Evolutionary conservation across 2,888 invertebrate genomes (phyloP), one percentile per base, ranked within the genome.

Genomic region (Lasiommata megera): DNA sequence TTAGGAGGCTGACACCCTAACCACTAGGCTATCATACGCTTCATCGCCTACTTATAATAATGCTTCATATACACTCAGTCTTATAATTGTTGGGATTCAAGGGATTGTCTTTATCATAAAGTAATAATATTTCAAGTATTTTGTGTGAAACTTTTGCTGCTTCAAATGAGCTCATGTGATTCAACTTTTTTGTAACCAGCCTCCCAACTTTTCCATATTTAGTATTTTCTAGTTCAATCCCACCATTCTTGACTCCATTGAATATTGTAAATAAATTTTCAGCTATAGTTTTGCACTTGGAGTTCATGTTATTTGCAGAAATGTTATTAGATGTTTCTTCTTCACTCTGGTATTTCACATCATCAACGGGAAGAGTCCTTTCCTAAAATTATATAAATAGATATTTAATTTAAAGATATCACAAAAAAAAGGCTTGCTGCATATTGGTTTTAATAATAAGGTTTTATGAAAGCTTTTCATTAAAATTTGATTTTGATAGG

Each of bases 81-180:
- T 67, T 65, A 12, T 63, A 52, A 67, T 76, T 79, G 75, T 87
- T 88, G 17, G 86, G 86, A 72, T 89, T 89, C 29, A 70, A 63
- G 38, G 84, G 82, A 73, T 78, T 88, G 64, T 80, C 73, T 63
- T 75, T 69, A 69, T 89, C 79, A 74, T 88, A 88, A 1, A 79
- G 54, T 7, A 80, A 64, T 48, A 90, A 73, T 58, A 89, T 74
- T 55, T 83, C 80, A 60, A 79, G 74, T 50, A 90, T 88, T 74
- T 82, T 82, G 36, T 70, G 68, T 1, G 83, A 73, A 7, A 76
- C 57, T 63, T 63, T 69, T 31, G 83, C 79, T 29, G 88, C 88
- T 58, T 86, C 78, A 67, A 72, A 82, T 1, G 87, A 79, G 65
- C 70, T 76, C 70, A 89, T 74, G 61, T 80, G 68, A 46, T 79